Evolutionary conservation across 2,888 invertebrate species (phyloP).

Genomic region (Sylvicola cinctus): DNA sequence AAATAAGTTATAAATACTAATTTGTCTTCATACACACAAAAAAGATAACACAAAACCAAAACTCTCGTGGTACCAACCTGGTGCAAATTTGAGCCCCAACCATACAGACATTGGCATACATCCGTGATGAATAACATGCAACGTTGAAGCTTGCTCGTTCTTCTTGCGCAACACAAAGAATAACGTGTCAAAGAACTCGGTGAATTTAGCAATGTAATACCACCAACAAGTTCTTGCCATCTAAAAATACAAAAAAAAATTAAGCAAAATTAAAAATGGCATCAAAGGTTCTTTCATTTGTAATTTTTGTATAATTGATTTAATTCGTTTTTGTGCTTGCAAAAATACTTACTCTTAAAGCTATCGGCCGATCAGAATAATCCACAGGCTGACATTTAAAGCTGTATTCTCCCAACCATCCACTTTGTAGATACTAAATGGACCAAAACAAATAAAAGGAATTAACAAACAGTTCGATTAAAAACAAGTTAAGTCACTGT

Average conservation of each 20-base stretch:
- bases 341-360: conserved; percentile 47
- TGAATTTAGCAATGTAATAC: conserved; percentile 94
- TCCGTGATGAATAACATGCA: conserved; percentile 92
- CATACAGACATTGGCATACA: conserved; percentile 92
- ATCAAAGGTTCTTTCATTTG: conserved; percentile 7
- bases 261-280: conserved; percentile 7
- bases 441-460: conserved; percentile 6
- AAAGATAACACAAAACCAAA: too few relatives aligned
- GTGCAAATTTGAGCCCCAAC: conserved; percentile 90
- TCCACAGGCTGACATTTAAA: conserved; percentile 76
- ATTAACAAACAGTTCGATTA: not conserved
- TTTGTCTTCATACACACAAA: too few relatives aligned
- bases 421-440: conserved; percentile 37
- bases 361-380: conserved; percentile 50
- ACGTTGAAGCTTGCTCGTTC: conserved; percentile 77
- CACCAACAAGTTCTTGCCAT: conserved; percentile 90
- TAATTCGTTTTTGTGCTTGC: too few relatives aligned
- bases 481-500: conserved; percentile 6
- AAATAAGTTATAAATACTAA: too few relatives aligned
- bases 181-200: conserved; percentile 90
- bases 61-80: conserved; percentile 44
- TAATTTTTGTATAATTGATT: not conserved
- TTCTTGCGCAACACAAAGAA: conserved; percentile 93
- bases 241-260: conserved; percentile 26
- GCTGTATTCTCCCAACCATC: conserved; percentile 65